Evolutionary conservation across 2,888 invertebrate genomes (phyloP).

Genomic region (Drosophila yooni): DNA sequence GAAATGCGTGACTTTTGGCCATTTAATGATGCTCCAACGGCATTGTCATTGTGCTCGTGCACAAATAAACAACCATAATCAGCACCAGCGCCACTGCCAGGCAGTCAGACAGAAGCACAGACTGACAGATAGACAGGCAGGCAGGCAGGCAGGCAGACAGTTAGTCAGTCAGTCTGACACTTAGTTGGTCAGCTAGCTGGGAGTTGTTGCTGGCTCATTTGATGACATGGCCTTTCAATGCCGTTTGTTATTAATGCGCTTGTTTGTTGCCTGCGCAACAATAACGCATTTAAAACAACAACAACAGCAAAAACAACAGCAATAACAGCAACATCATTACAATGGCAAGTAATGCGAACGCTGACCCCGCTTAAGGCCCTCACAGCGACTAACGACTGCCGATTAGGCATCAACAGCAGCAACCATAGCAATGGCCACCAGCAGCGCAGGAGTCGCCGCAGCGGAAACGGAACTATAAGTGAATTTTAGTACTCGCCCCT

Average conservation of each 20-base stretch:
- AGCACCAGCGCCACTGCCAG: slow-evolving; percentile 41
- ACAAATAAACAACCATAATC: slow-evolving; percentile 76
- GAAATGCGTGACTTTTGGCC: slow-evolving; percentile 80
- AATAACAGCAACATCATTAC: slow-evolving; percentile 50
- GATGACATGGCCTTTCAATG: slow-evolving; percentile 75
- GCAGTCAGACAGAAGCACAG: slow-evolving; percentile 4
- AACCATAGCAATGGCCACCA: slow-evolving; percentile 43
- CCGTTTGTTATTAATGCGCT: slow-evolving; percentile 76
- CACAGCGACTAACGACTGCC: slow-evolving; percentile 63
- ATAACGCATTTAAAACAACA: slow-evolving; percentile 77
- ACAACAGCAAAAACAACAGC: slow-evolving; percentile 16
- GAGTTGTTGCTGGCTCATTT: slow-evolving; percentile 69
- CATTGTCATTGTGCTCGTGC: slow-evolving; percentile 63
- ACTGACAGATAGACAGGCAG: slow-evolving; percentile 1
- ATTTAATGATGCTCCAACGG: slow-evolving; percentile 78
- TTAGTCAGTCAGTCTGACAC: slow-evolving; percentile 3
- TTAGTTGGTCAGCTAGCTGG: slow-evolving; percentile 11
- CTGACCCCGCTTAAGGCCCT: slow-evolving; percentile 41
- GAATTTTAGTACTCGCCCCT: slow-evolving; percentile 35
- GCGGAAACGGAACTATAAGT: slow-evolving; percentile 57
- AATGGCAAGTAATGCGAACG: slow-evolving; percentile 56
- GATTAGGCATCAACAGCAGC: slow-evolving; percentile 56
- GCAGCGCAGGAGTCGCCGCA: slow-evolving; percentile 37
- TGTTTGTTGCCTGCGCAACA: slow-evolving; percentile 67
- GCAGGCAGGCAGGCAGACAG: not conserved